Evolutionary conservation across 2,113 vertebrate species (phyloP).

Genomic region (Oreochromis aureus): DNA sequence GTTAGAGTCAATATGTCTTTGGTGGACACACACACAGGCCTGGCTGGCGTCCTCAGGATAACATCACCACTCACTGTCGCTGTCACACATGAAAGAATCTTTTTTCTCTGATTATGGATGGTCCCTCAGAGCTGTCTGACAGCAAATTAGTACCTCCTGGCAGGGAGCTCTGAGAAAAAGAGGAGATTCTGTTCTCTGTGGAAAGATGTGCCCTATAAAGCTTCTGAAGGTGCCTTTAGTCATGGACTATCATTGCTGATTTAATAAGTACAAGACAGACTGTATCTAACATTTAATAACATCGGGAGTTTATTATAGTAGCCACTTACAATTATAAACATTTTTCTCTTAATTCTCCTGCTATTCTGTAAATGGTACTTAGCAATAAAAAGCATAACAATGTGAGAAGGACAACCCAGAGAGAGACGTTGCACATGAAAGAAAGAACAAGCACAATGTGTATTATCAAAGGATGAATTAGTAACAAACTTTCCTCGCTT

Average conservation of each 20-base stretch:
- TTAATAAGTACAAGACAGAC: neutral
- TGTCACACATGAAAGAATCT: constrained; percentile 4
- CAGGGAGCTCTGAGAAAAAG: neutral
- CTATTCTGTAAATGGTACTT: neutral
- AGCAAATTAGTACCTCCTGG: neutral
- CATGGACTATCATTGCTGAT: neutral
- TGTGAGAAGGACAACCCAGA: neutral
- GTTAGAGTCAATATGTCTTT: constrained; percentile 21
- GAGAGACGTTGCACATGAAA: neutral
- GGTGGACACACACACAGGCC: neutral
- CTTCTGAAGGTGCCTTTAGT: neutral
- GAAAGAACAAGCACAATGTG: fast-evolving
- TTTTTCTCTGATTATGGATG: neutral
- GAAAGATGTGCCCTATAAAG: neutral
- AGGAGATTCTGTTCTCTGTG: neutral
- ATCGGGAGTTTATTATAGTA: neutral
- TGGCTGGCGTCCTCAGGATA: neutral
- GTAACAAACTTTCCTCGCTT: neutral
- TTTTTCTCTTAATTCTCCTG: neutral
- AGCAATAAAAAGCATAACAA: neutral
- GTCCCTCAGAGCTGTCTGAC: neutral
- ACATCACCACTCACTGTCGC: constrained; percentile 11
- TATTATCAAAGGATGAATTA: neutral
- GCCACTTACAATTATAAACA: neutral
- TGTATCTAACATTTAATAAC: neutral